Evolutionary conservation across 2,113 vertebrate species (phyloP), one percentile per base, ranked within the genome.

Genomic region (Brachypodius melanocephalos): DNA sequence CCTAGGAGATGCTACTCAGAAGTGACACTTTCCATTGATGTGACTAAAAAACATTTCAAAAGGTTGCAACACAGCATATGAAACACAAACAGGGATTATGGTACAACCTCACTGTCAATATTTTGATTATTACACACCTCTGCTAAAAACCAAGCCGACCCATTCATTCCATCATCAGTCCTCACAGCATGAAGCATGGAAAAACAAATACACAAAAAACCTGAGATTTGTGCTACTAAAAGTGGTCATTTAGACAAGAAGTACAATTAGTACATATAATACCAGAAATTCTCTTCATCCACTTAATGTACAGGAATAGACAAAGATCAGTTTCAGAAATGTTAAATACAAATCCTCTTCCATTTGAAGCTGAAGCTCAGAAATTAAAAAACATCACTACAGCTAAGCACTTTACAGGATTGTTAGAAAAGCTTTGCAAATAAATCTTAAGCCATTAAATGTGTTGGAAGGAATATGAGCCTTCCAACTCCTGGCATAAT

Each of bases 391-490:
- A 51, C 32, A 42, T 58, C 68, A 57, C 18, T 43, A 58, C 5
- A 3, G n/a, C 43, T 90, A 92, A 96, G 67, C 34, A 84, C 36
- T 88, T 94, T 13, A 81, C 12, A 77, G 76, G 79, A 80, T 80
- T 90, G 90, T 74, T 77, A 86, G 57, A 84, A 88, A 63, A 95
- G 48, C 65, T 88, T 67, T 81, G 63, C 79, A 94, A 94, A 90
- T 71, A 94, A 76, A 81, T 71, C 88, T 92, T 71, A 90, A 93
- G 13, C 34, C 65, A 88, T 63, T 6, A 90, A 84, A 84, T 26
- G 5, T 74, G 93, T 63, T 86, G 43, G 59, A 96, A 84, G 48
- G 34, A 79, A 83, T 67, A 77, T 3, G 2, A 90, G 17, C 26
- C 51, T 74, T 86, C 71, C 48, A 84, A 69, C 25, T 71, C 43